phyloP scores from a whole-genome alignment of 1,140 invertebrate species.

The Helicorthomorpha holstii region DNA sequence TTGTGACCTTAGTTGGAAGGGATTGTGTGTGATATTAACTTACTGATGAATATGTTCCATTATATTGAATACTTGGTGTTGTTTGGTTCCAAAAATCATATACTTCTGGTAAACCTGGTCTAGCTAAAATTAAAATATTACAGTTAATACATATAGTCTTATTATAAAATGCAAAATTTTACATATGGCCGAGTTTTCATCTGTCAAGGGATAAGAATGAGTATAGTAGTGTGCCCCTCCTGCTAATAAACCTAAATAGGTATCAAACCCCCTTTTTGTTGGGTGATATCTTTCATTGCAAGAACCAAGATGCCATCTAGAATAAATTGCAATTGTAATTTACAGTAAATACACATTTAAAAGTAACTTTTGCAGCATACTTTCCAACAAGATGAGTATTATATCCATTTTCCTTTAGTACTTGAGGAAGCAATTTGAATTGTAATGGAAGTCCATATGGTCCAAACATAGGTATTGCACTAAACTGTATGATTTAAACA shows the following conservation, averaged over 20 bases:
- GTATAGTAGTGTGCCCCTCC: constrained; percentile 15
- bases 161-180: not conserved
- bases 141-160: not conserved
- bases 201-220: constrained; percentile 1
- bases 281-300: constrained; percentile 22
- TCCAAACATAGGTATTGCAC: constrained; percentile 16
- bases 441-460: constrained; percentile 20
- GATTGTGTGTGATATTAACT: no score
- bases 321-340: not conserved
- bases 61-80: not conserved
- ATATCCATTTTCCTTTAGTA: constrained; percentile 10
- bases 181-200: constrained; percentile 1
- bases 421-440: constrained; percentile 19
- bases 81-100: not conserved
- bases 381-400: constrained; percentile 13
- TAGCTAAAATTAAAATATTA: not conserved
- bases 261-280: constrained; percentile 24
- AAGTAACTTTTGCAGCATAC: constrained; percentile 5
- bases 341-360: not conserved
- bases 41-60: not conserved
- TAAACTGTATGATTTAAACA: constrained; percentile 13
- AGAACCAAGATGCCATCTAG: constrained; percentile 27
- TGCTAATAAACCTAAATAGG: constrained; percentile 20
- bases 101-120: not conserved
- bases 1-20: no score